Evolutionary conservation across 2,797 vertebrate species (phyloP), one percentile per base, ranked within the genome.

Genomic region (Halcyon chelicuti): DNA sequence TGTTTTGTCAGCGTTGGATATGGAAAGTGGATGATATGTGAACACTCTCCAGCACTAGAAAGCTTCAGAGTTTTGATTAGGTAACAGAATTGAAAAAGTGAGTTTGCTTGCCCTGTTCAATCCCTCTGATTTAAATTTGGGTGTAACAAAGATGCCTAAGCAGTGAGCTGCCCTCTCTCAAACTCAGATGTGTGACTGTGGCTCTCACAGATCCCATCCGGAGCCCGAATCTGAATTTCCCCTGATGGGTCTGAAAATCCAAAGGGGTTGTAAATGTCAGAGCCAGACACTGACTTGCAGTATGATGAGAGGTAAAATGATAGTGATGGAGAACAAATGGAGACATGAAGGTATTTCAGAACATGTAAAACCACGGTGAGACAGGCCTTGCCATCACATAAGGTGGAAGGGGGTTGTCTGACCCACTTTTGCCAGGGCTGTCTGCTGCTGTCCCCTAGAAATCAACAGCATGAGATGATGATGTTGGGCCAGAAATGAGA

Each of bases 21-120:
- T 97, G 95, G 96, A 97, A 98, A 90, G 94, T 93, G 95, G 47
- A 84, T 92, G 96, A 97, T 95, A 96, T 92, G 96, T 95, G 96
- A 93, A 95, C 90, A 46, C 82, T 97, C 94, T 89, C 94, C 62
- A 90, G 92, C 82, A 88, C 87, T 84, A 97, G 96, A 95, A 96
- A 95, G 76, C 76, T 88, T 95, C 88, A 35, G 90, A 88, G 86
- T 95, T 97, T 97, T 79, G 91, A 95, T 96, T 83, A 88, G 70
- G 93, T 94, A 96, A 97, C 87, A 83, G 90, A 97, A 95, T 96
- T 93, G 86, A 93, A 93, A 95, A 96, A 96, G 85, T 84, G 86
- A 94, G 70, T 95, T 96, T 97, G 26, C 76, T 82, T 94, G 57
- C 74, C 80, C 77, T 67, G n/a, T 87, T 97, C 72, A 87, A 61